A percentile compares a stretch with the other conserved stretches of the same genome.
Evolutionary conservation across 2,113 vertebrate genomes (phyloP).

Genomic region (Daphoenositta chrysoptera): DNA sequence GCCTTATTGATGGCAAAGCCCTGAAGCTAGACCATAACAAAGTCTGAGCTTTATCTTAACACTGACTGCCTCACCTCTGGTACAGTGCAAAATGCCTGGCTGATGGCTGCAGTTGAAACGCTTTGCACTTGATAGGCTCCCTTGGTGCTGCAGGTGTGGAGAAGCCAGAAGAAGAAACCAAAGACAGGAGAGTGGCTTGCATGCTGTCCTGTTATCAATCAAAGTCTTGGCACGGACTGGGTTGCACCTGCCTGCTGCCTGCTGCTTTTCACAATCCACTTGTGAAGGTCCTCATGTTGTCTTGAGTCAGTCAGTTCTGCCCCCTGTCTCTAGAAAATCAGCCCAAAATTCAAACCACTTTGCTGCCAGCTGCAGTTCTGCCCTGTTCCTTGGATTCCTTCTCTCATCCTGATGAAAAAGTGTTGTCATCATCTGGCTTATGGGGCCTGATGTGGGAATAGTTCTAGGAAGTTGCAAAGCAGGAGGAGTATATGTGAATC

Average conservation of each 20-base stretch:
- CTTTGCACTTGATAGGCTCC: not conserved
- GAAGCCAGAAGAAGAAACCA: not conserved
- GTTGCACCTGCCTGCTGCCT: not conserved
- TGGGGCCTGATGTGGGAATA: not conserved
- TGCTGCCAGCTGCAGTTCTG: not conserved
- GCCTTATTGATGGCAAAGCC: not conserved
- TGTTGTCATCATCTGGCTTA: not conserved
- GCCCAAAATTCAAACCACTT: not conserved
- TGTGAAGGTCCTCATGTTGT: not conserved
- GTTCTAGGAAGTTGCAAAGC: not conserved
- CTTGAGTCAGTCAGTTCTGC: not conserved
- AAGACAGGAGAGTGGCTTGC: not conserved
- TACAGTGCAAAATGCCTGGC: not conserved
- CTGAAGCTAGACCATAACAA: not conserved
- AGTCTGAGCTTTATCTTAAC: not conserved
- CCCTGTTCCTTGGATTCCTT: not conserved
- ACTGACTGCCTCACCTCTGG: not conserved
- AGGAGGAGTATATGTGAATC: not conserved
- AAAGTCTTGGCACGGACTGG: not conserved
- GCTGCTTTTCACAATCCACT: not conserved
- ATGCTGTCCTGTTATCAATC: not conserved
- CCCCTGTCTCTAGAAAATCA: fast-evolving
- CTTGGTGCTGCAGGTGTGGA: not conserved
- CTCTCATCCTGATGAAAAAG: not conserved
- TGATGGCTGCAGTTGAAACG: not conserved